These are phyloP conservation scores for Pachyseris speciosa DNA, from an alignment of 64 coral and sea anemone genomes.

Conservation along the genomic window DNA sequence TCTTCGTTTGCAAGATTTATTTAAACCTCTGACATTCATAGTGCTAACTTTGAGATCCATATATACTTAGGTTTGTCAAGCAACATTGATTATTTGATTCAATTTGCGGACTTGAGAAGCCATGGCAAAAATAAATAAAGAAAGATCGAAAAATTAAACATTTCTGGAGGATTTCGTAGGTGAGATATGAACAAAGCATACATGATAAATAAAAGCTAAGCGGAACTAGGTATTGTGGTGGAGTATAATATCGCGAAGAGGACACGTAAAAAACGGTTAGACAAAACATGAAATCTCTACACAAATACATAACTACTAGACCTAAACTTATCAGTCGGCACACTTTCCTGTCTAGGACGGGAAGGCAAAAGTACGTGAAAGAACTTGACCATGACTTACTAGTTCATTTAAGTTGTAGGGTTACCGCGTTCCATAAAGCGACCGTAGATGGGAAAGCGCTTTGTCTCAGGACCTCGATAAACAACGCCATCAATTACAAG, in stretches of 20 bases:
- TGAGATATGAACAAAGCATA: background rate
- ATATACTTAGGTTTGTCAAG: background rate
- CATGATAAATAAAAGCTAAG: too few relatives aligned
- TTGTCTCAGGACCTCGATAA: background rate
- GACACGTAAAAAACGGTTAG: too few relatives aligned
- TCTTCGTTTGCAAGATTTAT: background rate
- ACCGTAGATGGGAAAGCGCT: background rate
- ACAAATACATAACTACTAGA: too few relatives aligned
- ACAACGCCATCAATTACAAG: background rate
- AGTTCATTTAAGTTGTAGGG: background rate
- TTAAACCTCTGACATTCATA: slow-evolving; percentile 34
- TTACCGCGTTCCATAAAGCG: background rate
- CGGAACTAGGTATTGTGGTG: too few relatives aligned
- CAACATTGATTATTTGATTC: background rate
- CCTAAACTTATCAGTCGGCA: too few relatives aligned
- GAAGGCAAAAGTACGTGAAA: background rate
- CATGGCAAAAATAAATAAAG: background rate
- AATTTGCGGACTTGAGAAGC: background rate
- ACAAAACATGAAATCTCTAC: too few relatives aligned
- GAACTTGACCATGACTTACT: background rate
- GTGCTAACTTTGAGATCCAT: background rate
- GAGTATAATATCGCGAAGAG: too few relatives aligned
- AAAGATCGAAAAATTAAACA: background rate
- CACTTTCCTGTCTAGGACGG: too few relatives aligned
- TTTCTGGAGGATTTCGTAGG: background rate